Conservation (phyloP, 2,113 vertebrate species). For the Clarias gariepinus region DNA sequence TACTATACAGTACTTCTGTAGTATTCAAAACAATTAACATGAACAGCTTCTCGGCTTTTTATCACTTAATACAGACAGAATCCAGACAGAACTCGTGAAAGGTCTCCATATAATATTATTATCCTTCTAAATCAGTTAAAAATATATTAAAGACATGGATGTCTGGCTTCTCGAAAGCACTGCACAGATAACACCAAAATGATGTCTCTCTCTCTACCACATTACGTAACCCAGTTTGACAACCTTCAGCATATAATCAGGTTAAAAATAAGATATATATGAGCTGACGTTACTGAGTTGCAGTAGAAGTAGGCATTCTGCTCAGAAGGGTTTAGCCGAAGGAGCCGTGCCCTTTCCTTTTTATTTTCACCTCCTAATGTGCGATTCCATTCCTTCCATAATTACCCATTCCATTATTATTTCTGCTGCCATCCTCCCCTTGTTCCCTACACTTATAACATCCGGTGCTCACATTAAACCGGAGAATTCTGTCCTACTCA, state of each 20-base stretch:
- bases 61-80: not conserved
- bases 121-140: slow-evolving; percentile 21
- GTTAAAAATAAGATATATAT: slow-evolving; percentile 27
- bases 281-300: not conserved
- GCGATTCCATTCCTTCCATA: not conserved
- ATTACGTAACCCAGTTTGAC: slow-evolving; percentile 11
- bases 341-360: not conserved
- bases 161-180: slow-evolving; percentile 18
- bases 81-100: slow-evolving; percentile 13
- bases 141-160: not conserved
- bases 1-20: not conserved
- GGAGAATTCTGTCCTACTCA: slow-evolving; percentile 1
- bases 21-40: slow-evolving; percentile 1
- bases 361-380: slow-evolving; percentile 8
- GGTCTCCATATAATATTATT: slow-evolving; percentile 7
- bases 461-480: not conserved
- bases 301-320: not conserved
- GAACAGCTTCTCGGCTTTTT: slow-evolving; percentile 4
- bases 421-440: not conserved
- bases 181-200: slow-evolving; percentile 12
- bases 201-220: not conserved
- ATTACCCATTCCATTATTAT: not conserved
- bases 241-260: slow-evolving; percentile 31
- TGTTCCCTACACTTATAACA: not conserved
- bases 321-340: not conserved